Percentiles rank a stretch among this genome's conserved stretches.
Conservation (phyloP, 2,888 invertebrate genomes). For the Drosophila rellima region DNA sequence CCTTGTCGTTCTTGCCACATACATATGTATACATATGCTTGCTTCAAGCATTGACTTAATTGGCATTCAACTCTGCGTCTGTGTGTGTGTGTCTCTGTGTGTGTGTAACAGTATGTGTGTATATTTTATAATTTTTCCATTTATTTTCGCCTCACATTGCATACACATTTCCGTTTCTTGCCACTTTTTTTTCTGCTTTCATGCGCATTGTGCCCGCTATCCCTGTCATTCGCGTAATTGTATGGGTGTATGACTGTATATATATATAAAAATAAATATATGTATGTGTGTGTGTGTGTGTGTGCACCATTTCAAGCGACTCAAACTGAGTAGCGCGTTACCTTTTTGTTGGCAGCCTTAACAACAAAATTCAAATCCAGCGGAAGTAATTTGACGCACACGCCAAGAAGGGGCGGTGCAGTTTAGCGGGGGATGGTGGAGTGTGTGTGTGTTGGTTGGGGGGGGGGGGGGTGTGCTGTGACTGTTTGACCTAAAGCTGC, state of each 20-base stretch:
- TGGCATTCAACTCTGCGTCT: slow-evolving; percentile 67
- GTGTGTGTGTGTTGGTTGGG: neutral
- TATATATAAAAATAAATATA: slow-evolving; percentile 18
- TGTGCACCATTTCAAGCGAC: slow-evolving; percentile 63
- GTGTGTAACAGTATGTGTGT: slow-evolving; percentile 12
- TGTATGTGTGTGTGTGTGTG: slow-evolving; percentile 18
- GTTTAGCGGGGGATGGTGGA: neutral
- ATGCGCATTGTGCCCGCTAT: slow-evolving; percentile 76
- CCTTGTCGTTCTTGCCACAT: slow-evolving; percentile 29
- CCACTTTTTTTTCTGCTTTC: slow-evolving; percentile 72
- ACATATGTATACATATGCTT: slow-evolving; percentile 22
- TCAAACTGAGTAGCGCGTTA: slow-evolving; percentile 63
- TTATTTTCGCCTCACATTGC: slow-evolving; percentile 63
- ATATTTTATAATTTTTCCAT: slow-evolving; percentile 77
- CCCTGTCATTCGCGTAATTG: slow-evolving; percentile 79
- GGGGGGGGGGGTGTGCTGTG: neutral
- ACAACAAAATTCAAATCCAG: slow-evolving; percentile 80
- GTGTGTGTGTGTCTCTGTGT: slow-evolving; percentile 16
- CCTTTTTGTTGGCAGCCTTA: slow-evolving; percentile 69
- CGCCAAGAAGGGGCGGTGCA: slow-evolving; percentile 29
- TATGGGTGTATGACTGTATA: slow-evolving; percentile 28
- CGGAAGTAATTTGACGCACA: slow-evolving; percentile 80
- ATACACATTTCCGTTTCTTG: slow-evolving; percentile 60
- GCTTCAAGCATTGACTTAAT: slow-evolving; percentile 75
- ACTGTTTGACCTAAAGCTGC: slow-evolving; percentile 12